These are phyloP conservation scores for Abramis brama DNA, from an alignment of 2,113 vertebrate genomes.

Conservation along the genomic window DNA sequence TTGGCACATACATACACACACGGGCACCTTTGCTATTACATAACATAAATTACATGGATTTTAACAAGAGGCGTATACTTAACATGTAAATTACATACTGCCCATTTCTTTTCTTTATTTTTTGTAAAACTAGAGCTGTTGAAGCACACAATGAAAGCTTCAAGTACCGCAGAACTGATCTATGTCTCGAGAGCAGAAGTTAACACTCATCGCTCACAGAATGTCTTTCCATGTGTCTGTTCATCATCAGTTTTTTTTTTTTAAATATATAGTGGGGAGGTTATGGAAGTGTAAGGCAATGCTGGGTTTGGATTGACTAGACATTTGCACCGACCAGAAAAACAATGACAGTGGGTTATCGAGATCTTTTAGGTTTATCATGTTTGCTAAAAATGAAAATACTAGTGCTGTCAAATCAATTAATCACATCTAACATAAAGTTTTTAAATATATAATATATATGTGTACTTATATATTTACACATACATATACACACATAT, in stretches of 20 bases:
- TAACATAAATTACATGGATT: slow-evolving; percentile 22
- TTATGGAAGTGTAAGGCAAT: background rate
- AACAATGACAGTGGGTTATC: background rate
- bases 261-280: background rate
- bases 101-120: background rate
- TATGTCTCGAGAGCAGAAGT: slow-evolving; percentile 1
- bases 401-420: too few relatives aligned
- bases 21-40: slow-evolving; percentile 32
- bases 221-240: background rate
- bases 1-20: slow-evolving; percentile 35
- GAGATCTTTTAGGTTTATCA: background rate
- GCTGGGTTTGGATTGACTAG: background rate
- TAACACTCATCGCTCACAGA: background rate
- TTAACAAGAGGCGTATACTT: slow-evolving; percentile 5
- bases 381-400: slow-evolving; percentile 12
- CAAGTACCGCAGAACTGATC: background rate
- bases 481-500: too few relatives aligned
- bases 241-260: background rate
- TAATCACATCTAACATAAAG: too few relatives aligned
- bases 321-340: background rate
- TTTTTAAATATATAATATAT: too few relatives aligned
- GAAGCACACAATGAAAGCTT: slow-evolving; percentile 31
- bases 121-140: slow-evolving; percentile 11
- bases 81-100: background rate
- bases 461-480: too few relatives aligned